Evolutionary conservation across 2,797 vertebrate genomes (phyloP), one percentile per base, ranked within the genome.

Genomic region (Rhinella marina): DNA sequence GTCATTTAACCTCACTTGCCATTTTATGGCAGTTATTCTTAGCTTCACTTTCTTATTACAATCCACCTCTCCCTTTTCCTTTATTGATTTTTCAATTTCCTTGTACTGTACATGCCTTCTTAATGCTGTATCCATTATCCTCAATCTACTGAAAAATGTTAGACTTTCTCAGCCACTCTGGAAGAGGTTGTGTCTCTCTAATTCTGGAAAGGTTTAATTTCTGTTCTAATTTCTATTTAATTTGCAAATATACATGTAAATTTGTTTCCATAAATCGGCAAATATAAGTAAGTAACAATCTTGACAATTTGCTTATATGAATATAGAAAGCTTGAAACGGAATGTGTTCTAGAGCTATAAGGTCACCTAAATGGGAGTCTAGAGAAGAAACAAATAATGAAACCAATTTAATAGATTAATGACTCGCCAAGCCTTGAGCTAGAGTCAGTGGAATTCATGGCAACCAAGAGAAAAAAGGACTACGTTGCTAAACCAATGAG

Each of bases 51-150:
- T 82, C 88, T 82, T 86, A 89, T 89, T 89, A 77, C 84, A 89
- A 86, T 78, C 84, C 88, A 86, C 84, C 87, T 84, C 81, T 88
- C 62, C 82, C 52, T 78, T 88, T 88, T 86, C 84, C 84, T 57
- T 89, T 89, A 89, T 89, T 89, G 88, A 89, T 89, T 89, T 89
- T 89, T 89, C 88, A 89, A 82, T 89, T 89, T 89, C 84, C 84
- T 77, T 81, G 79, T 82, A 89, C 88, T 89, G 84, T 86, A 89
- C 84, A 82, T 86, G 84, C 84, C 84, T 89, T 72, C 84, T 86
- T 86, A 89, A 89, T 83, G 88, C 84, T 70, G 61, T 50, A 89
- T 89, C 88, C 88, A 89, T 86, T 89, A 86, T 89, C 59, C 61
- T 82, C 88, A 82, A 86, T 89, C 88, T 86, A 25, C 80, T 89